Evolutionary conservation across 2,113 vertebrate species (phyloP).

Genomic region (Microtus richardsoni): DNA sequence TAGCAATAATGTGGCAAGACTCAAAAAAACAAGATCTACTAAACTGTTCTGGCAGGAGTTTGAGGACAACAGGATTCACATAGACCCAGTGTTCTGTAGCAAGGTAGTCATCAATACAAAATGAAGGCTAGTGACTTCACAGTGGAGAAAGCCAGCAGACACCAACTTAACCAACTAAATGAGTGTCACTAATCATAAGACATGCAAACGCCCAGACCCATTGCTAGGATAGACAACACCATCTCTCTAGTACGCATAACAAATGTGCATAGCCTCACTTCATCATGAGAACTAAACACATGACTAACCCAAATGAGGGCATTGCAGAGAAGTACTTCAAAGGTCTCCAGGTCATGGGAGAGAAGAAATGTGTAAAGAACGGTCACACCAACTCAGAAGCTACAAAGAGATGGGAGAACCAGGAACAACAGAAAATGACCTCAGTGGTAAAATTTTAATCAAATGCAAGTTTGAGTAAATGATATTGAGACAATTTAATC

Average conservation of each 20-base stretch:
- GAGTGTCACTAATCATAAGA: neutral
- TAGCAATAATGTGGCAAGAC: neutral
- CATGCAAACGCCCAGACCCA: neutral
- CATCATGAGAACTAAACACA: slow-evolving; percentile 18
- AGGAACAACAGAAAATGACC: neutral
- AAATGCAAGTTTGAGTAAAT: slow-evolving; percentile 6
- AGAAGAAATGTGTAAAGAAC: neutral
- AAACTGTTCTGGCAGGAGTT: neutral
- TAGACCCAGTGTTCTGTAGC: neutral
- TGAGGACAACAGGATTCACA: neutral
- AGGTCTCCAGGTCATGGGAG: neutral
- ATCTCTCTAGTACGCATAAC: neutral
- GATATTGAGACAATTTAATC: neutral
- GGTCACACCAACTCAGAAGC: neutral
- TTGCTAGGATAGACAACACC: neutral
- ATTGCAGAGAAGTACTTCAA: neutral
- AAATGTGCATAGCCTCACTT: neutral
- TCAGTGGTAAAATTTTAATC: neutral
- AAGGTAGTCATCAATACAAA: neutral
- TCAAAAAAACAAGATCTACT: neutral
- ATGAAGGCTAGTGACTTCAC: neutral
- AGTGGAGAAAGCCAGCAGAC: neutral
- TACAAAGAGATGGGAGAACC: neutral
- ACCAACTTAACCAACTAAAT: neutral
- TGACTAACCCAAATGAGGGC: neutral